These are phyloP conservation scores for Mayetiola destructor DNA, from an alignment of 2,888 invertebrate species.

Conservation along the genomic window DNA sequence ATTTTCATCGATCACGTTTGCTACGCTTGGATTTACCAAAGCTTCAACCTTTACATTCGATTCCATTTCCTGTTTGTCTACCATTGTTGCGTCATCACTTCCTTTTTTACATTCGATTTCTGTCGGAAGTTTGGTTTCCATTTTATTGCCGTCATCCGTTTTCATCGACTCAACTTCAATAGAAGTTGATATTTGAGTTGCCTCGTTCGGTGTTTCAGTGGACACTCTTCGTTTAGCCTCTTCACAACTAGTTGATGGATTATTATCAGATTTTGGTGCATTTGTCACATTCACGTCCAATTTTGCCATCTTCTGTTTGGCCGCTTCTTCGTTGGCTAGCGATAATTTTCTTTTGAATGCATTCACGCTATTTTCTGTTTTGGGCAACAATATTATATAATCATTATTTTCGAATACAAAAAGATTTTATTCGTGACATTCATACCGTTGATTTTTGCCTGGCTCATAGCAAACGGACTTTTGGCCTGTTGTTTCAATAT, in stretches of 20 bases:
- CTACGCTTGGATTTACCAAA: constrained; percentile 10
- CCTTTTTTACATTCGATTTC: not conserved
- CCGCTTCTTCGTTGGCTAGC: constrained; percentile 21
- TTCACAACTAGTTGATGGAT: constrained; percentile 3
- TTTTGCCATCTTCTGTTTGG: constrained; percentile 15
- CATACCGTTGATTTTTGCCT: constrained; percentile 33
- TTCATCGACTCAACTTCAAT: not conserved
- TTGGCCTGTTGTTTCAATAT: constrained; percentile 33
- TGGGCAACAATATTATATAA: constrained; percentile 20
- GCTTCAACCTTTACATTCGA: constrained; percentile 2
- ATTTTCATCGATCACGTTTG: constrained; percentile 13
- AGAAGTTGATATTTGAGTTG: constrained; percentile 12
- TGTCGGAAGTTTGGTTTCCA: not conserved
- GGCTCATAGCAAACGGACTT: constrained; percentile 38
- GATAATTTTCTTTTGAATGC: constrained; percentile 22
- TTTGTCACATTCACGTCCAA: not conserved
- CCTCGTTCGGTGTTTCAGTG: not conserved
- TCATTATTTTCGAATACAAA: not conserved
- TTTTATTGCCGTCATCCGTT: constrained; percentile 18
- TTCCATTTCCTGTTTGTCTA: not conserved
- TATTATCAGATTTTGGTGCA: not conserved
- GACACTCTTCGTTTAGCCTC: not conserved
- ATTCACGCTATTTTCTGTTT: not conserved
- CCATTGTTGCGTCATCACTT: not conserved
- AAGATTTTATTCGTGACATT: not conserved